phyloP scores from a whole-genome alignment of 2,113 vertebrate species.

The Rhabdornis inornatus region DNA sequence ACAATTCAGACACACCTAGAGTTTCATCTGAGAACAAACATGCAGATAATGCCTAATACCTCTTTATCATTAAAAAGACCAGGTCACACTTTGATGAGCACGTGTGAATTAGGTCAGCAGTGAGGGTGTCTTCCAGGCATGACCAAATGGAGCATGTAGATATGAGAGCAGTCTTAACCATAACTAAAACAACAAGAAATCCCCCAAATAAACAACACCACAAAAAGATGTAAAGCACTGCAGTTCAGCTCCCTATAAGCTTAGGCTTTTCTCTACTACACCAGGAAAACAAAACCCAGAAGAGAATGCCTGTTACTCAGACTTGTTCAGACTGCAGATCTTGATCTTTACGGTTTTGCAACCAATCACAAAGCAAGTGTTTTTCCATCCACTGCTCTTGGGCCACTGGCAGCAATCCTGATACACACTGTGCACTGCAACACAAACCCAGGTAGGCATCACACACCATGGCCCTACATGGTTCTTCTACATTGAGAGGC shows the following conservation, averaged over 20 bases:
- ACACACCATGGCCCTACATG: rapidly evolving
- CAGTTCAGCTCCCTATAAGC: not conserved
- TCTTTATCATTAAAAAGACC: not conserved
- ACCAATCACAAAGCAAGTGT: not conserved
- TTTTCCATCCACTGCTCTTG: not conserved
- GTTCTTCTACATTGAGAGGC: rapidly evolving
- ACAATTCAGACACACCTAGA: not conserved
- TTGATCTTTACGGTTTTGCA: not conserved
- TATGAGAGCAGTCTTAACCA: not conserved
- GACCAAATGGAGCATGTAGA: not conserved
- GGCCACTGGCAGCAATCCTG: not conserved
- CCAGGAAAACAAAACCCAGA: not conserved
- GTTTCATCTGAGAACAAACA: not conserved
- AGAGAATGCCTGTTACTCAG: not conserved
- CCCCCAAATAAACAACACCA: not conserved
- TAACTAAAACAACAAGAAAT: not conserved
- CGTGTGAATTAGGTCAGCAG: not conserved
- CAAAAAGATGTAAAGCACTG: not conserved
- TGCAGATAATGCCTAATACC: not conserved
- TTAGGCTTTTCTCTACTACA: not conserved
- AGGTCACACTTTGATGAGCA: not conserved
- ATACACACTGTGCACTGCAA: not conserved
- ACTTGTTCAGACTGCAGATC: not conserved
- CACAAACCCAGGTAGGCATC: not conserved
- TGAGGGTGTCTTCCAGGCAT: not conserved